These are phyloP conservation scores for Coelinius sp. DNA, from an alignment of 2,888 invertebrate genomes.

Conservation along the genomic window DNA sequence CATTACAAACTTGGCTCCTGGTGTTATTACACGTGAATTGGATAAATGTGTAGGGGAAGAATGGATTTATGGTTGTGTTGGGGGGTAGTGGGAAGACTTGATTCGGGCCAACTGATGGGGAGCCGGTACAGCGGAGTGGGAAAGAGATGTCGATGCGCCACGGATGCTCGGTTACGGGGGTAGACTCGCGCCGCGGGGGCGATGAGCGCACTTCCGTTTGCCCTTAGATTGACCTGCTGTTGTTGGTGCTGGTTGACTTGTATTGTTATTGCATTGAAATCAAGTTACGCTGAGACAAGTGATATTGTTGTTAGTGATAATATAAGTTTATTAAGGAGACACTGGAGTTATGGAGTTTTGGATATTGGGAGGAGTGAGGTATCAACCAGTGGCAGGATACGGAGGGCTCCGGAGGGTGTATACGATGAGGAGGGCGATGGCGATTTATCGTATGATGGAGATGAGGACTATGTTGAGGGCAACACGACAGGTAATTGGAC, in stretches of 20 bases:
- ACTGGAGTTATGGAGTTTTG: not conserved
- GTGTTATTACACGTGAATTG: not conserved
- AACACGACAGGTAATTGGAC: constrained; percentile 68
- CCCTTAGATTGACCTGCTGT: constrained; percentile 66
- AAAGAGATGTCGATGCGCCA: constrained; percentile 69
- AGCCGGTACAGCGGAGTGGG: constrained; percentile 36
- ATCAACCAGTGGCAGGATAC: not conserved
- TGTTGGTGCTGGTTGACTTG: constrained; percentile 66
- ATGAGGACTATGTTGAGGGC: constrained; percentile 64
- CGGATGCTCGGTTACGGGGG: constrained; percentile 63
- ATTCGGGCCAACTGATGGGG: constrained; percentile 5
- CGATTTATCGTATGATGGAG: constrained; percentile 56
- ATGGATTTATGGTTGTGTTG: constrained; percentile 11
- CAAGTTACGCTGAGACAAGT: constrained; percentile 20
- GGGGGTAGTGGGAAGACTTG: constrained; percentile 3
- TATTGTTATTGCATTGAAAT: constrained; percentile 60
- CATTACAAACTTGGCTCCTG: not conserved
- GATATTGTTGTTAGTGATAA: constrained; percentile 15
- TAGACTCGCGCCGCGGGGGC: constrained; percentile 70
- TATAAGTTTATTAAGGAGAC: not conserved
- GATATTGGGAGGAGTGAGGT: not conserved
- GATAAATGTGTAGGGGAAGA: not conserved
- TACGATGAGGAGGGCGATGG: constrained; percentile 44
- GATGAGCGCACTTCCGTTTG: constrained; percentile 70
- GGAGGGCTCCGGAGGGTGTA: constrained; percentile 34